phyloP scores from a whole-genome alignment of 2,888 invertebrate species.

The Argyresthia albistria region DNA sequence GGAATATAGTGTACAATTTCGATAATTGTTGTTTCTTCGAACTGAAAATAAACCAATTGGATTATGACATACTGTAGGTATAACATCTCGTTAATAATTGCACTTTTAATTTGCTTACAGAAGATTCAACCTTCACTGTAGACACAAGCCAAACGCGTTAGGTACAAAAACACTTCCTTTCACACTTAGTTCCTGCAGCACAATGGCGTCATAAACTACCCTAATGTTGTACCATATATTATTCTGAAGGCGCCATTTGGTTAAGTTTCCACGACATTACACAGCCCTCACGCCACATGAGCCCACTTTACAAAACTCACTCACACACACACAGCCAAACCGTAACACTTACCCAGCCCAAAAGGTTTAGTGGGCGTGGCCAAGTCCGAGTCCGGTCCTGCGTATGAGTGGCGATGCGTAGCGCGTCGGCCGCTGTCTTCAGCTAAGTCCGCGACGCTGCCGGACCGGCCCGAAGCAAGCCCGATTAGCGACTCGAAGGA shows the following conservation, averaged over 20 bases:
- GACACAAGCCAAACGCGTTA: too few relatives aligned
- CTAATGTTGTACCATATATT: too few relatives aligned
- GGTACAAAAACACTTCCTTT: too few relatives aligned
- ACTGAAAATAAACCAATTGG: not conserved
- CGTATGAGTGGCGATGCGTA: constrained; percentile 68
- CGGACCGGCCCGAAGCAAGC: constrained; percentile 79
- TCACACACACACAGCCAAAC: not conserved
- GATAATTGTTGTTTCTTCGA: not conserved
- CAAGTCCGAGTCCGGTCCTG: constrained; percentile 71
- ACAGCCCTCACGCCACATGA: too few relatives aligned
- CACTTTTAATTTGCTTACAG: too few relatives aligned
- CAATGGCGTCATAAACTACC: too few relatives aligned
- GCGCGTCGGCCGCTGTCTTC: constrained; percentile 69
- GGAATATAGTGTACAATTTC: not conserved
- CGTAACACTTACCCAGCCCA: constrained; percentile 80
- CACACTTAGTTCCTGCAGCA: too few relatives aligned
- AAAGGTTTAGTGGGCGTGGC: constrained; percentile 81
- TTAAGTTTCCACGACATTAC: too few relatives aligned
- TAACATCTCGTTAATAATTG: too few relatives aligned
- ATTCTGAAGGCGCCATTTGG: too few relatives aligned
- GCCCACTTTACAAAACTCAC: not conserved
- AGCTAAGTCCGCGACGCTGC: constrained; percentile 87
- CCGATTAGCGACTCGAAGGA: constrained; percentile 83
- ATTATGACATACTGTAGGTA: not conserved
- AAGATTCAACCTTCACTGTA: too few relatives aligned